phyloP scores from a whole-genome alignment of 2,797 vertebrate species.

The Spinus olivaceus region DNA sequence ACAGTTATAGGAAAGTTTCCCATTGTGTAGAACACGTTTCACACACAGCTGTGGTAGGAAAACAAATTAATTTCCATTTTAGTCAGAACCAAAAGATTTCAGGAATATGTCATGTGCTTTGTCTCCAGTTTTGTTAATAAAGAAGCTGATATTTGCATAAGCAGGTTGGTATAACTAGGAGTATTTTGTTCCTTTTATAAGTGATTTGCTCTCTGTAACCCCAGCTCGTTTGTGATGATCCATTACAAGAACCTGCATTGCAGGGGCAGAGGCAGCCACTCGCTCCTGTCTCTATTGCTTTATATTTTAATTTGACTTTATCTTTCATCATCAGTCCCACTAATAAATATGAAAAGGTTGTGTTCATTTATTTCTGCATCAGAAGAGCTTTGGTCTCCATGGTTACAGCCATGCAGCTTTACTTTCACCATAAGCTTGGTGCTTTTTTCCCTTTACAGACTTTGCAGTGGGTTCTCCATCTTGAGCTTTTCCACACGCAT shows the following conservation, averaged over 20 bases:
- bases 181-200: not conserved
- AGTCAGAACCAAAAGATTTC: not conserved
- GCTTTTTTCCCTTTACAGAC: not conserved
- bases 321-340: conserved; percentile 37
- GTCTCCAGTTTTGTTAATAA: conserved; percentile 17
- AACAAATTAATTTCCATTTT: not conserved
- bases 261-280: conserved; percentile 1
- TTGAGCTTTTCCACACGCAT: not conserved
- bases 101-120: not conserved
- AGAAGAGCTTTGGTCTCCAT: conserved; percentile 49
- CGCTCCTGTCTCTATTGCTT: not conserved
- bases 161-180: not conserved
- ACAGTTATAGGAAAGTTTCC: not conserved
- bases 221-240: not conserved
- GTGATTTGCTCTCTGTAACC: not conserved
- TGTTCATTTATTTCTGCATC: conserved; percentile 58
- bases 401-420: conserved; percentile 49
- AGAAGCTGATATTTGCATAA: not conserved
- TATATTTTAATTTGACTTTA: conserved; percentile 46
- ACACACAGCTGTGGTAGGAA: not conserved
- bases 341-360: conserved; percentile 62
- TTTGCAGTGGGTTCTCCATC: conserved; percentile 16
- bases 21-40: not conserved
- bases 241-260: conserved; percentile 13
- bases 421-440: not conserved